Conservation (phyloP, 2,888 invertebrate species). For the Drosophila diplacantha region DNA sequence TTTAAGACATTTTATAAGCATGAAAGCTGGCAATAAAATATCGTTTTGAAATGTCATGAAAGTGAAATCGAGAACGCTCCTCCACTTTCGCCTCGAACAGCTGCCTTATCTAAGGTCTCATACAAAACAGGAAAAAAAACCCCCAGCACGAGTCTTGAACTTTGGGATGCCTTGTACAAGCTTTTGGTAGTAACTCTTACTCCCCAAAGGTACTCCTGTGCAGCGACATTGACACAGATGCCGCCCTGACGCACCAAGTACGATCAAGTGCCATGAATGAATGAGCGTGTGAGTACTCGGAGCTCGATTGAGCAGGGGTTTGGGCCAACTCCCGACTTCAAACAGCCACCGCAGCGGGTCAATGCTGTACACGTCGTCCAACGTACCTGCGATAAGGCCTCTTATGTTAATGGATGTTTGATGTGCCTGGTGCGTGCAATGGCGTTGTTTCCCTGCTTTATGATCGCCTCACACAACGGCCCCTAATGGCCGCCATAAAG, state of each 20-base stretch:
- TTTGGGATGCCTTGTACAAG: background rate
- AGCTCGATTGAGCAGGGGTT: background rate
- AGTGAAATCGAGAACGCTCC: slow-evolving; percentile 20
- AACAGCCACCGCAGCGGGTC: slow-evolving; percentile 25
- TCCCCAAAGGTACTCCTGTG: background rate
- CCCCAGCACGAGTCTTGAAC: background rate
- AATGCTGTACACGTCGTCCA: slow-evolving; percentile 23
- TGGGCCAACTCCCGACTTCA: slow-evolving; percentile 5
- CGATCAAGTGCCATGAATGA: slow-evolving; percentile 12
- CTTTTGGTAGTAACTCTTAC: background rate
- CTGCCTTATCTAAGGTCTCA: slow-evolving; percentile 13
- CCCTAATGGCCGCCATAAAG: slow-evolving; percentile 19
- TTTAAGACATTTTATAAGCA: background rate
- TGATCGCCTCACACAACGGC: slow-evolving; percentile 9
- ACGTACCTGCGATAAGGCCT: slow-evolving; percentile 12
- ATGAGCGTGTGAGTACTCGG: slow-evolving; percentile 1
- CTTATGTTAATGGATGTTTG: slow-evolving; percentile 27
- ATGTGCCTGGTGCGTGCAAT: slow-evolving; percentile 24
- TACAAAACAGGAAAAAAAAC: background rate
- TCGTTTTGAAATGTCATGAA: slow-evolving; percentile 7
- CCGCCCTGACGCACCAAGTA: background rate
- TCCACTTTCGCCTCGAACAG: slow-evolving; percentile 14
- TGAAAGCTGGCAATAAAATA: background rate
- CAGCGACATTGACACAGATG: slow-evolving; percentile 22
- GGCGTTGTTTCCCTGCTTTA: slow-evolving; percentile 22